Conservation (phyloP, 1,140 invertebrate genomes). For the Drosophila navojoa region DNA sequence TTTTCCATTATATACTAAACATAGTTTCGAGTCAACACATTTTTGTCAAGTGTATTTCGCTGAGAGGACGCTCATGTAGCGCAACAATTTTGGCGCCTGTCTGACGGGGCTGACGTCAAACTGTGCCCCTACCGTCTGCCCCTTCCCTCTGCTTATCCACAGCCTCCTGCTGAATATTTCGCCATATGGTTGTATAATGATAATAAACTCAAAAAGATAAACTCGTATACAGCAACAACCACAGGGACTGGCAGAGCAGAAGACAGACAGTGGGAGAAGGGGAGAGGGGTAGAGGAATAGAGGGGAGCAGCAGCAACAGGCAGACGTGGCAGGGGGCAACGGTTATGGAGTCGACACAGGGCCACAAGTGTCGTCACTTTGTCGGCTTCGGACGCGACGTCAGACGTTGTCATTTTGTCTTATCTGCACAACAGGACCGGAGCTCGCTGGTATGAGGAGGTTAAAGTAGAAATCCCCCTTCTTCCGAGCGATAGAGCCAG, state of each 20-base stretch:
- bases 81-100: constrained; percentile 68
- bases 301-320: constrained; percentile 52
- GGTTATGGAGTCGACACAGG: constrained; percentile 2
- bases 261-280: too few relatives aligned
- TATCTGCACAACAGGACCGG: constrained; percentile 44
- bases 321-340: constrained; percentile 3
- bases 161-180: constrained; percentile 66
- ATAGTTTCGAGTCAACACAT: background rate
- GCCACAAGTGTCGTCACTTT: constrained; percentile 68
- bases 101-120: constrained; percentile 65
- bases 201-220: constrained; percentile 83
- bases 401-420: constrained; percentile 63
- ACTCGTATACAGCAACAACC: constrained; percentile 42
- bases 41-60: constrained; percentile 22
- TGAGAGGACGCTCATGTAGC: constrained; percentile 15
- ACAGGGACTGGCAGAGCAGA: background rate
- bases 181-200: constrained; percentile 81
- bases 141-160: background rate
- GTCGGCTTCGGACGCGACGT: constrained; percentile 40
- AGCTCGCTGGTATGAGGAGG: background rate
- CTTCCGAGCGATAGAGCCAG: constrained; percentile 50
- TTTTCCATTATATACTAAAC: too few relatives aligned
- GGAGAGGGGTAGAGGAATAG: background rate
- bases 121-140: constrained; percentile 4
- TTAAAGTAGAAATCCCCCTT: background rate